phyloP scores from a whole-genome alignment of 2,888 invertebrate species.

The Nephrotoma appendiculata region DNA sequence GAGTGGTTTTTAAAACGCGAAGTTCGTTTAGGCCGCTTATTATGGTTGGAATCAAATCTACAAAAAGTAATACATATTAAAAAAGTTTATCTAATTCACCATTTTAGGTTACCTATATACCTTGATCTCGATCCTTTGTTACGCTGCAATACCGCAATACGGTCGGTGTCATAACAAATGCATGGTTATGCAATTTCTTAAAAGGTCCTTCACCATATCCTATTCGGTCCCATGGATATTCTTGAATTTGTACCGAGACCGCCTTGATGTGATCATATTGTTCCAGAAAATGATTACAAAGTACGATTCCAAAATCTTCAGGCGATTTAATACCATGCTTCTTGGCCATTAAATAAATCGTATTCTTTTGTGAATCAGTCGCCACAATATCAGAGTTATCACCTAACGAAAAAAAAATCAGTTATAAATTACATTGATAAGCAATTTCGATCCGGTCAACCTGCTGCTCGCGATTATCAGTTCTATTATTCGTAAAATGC shows the following conservation, averaged over 20 bases:
- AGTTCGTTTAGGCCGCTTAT: conserved; percentile 55
- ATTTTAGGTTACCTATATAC: conserved; percentile 17
- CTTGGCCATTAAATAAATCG: conserved; percentile 63
- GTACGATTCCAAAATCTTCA: conserved; percentile 60
- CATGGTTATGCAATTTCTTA: conserved; percentile 51
- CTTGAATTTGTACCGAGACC: conserved; percentile 52
- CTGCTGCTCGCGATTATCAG: no score
- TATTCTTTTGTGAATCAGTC: conserved; percentile 73
- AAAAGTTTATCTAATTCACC: not conserved
- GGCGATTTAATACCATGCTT: conserved; percentile 61
- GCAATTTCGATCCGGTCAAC: not conserved
- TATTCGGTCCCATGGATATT: conserved; percentile 64
- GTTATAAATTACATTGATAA: not conserved
- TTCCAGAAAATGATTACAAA: conserved; percentile 58
- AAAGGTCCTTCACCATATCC: conserved; percentile 33
- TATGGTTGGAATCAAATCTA: conserved; percentile 40
- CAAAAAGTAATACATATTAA: no score
- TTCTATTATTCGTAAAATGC: no score
- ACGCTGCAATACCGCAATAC: conserved; percentile 55
- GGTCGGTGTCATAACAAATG: conserved; percentile 55
- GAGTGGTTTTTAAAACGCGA: conserved; percentile 63
- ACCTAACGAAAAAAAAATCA: conserved; percentile 21
- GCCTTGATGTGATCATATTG: conserved; percentile 61
- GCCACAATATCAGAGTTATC: conserved; percentile 69
- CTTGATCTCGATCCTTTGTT: conserved; percentile 50